A percentile compares a stretch with the other conserved stretches of the same genome.
Conservation (phyloP, 2,888 invertebrate genomes). For the Drosophila borealis region DNA sequence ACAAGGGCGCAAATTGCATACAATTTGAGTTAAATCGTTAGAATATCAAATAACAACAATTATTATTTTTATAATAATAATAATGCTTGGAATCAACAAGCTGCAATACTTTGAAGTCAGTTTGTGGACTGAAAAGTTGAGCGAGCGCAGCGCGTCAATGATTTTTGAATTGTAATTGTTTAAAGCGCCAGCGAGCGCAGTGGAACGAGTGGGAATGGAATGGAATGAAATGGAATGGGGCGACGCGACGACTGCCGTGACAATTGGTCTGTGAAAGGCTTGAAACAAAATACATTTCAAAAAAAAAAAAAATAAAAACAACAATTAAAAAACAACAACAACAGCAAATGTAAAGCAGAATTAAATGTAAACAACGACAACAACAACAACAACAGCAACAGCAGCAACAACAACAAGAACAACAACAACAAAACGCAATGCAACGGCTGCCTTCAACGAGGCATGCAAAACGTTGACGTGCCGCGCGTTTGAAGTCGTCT, state of each 20-base stretch:
- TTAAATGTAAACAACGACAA: slow-evolving; percentile 72
- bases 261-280: slow-evolving; percentile 78
- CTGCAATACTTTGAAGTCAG: slow-evolving; percentile 71
- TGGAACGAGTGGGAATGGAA: slow-evolving; percentile 33
- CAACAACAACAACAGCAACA: slow-evolving; percentile 41
- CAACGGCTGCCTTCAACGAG: slow-evolving; percentile 75
- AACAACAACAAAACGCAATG: slow-evolving; percentile 28
- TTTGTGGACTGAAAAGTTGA: slow-evolving; percentile 55
- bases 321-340: slow-evolving; percentile 22
- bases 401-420: slow-evolving; percentile 11
- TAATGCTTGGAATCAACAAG: slow-evolving; percentile 31
- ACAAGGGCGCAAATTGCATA: slow-evolving; percentile 12
- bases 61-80: slow-evolving; percentile 10
- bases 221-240: slow-evolving; percentile 16
- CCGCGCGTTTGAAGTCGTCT: slow-evolving; percentile 78
- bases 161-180: slow-evolving; percentile 83
- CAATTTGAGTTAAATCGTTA: neutral
- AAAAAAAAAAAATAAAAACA: slow-evolving; percentile 17
- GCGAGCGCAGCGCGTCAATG: slow-evolving; percentile 76
- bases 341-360: slow-evolving; percentile 63
- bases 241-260: slow-evolving; percentile 72
- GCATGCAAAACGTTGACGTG: slow-evolving; percentile 80
- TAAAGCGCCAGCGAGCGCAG: slow-evolving; percentile 43
- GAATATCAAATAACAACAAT: slow-evolving; percentile 1
- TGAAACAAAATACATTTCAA: slow-evolving; percentile 67